Conservation (phyloP, 1,140 invertebrate species). For the Drosophila biarmipes region DNA sequence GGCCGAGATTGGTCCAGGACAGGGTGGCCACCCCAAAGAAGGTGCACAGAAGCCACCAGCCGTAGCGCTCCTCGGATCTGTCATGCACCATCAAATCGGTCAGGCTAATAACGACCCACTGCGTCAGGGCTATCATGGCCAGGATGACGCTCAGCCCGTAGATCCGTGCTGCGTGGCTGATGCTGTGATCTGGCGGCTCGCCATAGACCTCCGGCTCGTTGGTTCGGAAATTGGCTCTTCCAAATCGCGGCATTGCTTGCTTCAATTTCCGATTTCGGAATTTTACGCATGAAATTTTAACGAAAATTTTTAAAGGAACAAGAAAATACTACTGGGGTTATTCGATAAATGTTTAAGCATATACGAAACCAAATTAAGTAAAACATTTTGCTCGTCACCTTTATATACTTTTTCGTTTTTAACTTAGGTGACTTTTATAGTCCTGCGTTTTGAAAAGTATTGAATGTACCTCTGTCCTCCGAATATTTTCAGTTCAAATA, state of each 20-base stretch:
- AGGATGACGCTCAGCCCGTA: slow-evolving; percentile 35
- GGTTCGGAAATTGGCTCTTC: background rate
- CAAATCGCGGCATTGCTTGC: background rate
- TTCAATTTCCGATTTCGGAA: background rate
- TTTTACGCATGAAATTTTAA: background rate
- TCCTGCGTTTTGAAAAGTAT: no score
- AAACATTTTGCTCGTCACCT: no score
- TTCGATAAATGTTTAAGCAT: background rate
- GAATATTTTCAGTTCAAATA: no score
- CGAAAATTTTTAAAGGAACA: background rate
- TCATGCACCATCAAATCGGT: background rate
- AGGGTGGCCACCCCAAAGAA: slow-evolving; percentile 51
- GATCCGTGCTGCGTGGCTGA: slow-evolving; percentile 43
- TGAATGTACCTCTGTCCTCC: no score
- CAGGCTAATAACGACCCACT: slow-evolving; percentile 39
- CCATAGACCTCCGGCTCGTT: slow-evolving; percentile 36
- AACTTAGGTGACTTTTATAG: no score
- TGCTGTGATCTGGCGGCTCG: background rate
- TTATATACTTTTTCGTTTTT: no score
- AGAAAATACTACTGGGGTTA: background rate
- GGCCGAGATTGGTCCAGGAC: slow-evolving; percentile 51
- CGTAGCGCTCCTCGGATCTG: slow-evolving; percentile 26
- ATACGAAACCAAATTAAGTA: no score
- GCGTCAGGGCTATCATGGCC: slow-evolving; percentile 25
- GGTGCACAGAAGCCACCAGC: slow-evolving; percentile 52